Percentiles rank a stretch among this genome's conserved stretches.
Conservation (phyloP, 2,113 vertebrate genomes). For the Donacobius atricapilla region DNA sequence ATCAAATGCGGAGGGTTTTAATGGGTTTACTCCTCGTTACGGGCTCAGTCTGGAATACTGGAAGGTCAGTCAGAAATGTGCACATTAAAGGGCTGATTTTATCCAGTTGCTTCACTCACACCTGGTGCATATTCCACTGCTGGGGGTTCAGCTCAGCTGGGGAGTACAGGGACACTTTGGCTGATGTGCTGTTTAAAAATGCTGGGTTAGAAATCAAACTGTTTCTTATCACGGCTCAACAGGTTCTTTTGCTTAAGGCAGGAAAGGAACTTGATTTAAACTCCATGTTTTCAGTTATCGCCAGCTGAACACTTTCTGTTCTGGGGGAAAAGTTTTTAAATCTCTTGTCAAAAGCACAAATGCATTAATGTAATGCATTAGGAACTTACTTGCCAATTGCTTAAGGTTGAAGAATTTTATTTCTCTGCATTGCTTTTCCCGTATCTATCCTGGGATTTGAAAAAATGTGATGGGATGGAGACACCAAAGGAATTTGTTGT, state of each 20-base stretch:
- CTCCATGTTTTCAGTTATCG: background rate
- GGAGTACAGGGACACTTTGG: background rate
- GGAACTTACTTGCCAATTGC: background rate
- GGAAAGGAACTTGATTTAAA: background rate
- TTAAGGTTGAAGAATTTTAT: background rate
- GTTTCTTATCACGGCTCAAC: background rate
- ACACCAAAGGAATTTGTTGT: background rate
- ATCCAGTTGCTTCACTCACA: slow-evolving; percentile 48
- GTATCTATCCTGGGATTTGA: background rate
- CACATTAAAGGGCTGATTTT: slow-evolving; percentile 72
- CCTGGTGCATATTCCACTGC: slow-evolving; percentile 26
- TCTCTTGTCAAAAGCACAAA: slow-evolving; percentile 27
- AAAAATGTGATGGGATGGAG: background rate
- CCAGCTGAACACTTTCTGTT: background rate
- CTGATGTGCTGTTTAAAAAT: background rate
- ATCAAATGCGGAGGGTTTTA: slow-evolving; percentile 26
- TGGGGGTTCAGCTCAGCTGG: slow-evolving; percentile 48
- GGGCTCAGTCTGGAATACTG: slow-evolving; percentile 39
- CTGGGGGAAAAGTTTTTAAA: background rate
- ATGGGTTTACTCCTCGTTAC: slow-evolving; percentile 56
- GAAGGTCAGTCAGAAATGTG: slow-evolving; percentile 1
- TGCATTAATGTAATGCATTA: background rate
- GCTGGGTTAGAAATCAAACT: background rate
- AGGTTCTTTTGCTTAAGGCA: background rate
- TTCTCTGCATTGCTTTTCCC: background rate